Percentiles rank a stretch among this genome's conserved stretches.
phyloP scores from a whole-genome alignment of 35 echinoderm and acorn worm species.

The Lytechinus pictus region DNA sequence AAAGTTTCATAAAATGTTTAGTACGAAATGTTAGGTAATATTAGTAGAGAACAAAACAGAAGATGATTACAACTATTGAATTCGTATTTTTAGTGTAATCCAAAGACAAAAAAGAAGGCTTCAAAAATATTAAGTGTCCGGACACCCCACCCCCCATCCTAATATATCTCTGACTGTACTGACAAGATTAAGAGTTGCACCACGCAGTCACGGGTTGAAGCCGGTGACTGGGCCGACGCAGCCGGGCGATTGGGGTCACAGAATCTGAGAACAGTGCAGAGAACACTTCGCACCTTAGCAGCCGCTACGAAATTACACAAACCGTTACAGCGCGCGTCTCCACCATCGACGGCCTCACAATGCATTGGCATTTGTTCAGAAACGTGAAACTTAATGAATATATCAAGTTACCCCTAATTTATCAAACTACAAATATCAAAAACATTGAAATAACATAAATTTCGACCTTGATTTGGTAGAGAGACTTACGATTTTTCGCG shows the following conservation, averaged over 20 bases:
- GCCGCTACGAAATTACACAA: not conserved
- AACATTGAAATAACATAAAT: not conserved
- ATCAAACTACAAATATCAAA: not conserved
- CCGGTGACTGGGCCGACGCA: too few relatives aligned
- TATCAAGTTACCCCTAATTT: not conserved
- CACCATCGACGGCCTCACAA: not conserved
- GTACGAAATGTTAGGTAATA: too few relatives aligned
- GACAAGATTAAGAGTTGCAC: too few relatives aligned
- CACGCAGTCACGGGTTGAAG: too few relatives aligned
- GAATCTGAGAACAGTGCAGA: not conserved
- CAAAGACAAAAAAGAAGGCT: too few relatives aligned
- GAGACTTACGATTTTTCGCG: conserved; percentile 25
- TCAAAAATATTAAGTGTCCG: too few relatives aligned
- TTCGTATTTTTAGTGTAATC: too few relatives aligned
- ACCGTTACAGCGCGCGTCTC: not conserved
- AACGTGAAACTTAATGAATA: not conserved
- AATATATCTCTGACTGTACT: too few relatives aligned
- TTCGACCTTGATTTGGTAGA: not conserved
- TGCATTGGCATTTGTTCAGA: not conserved
- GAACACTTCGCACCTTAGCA: not conserved
- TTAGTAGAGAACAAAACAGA: too few relatives aligned
- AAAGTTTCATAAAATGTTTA: too few relatives aligned
- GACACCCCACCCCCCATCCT: too few relatives aligned
- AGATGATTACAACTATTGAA: too few relatives aligned
- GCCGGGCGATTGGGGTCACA: not conserved